phyloP scores from a whole-genome alignment of 2,888 invertebrate genomes.

The Prostheceraeus crozeri region DNA sequence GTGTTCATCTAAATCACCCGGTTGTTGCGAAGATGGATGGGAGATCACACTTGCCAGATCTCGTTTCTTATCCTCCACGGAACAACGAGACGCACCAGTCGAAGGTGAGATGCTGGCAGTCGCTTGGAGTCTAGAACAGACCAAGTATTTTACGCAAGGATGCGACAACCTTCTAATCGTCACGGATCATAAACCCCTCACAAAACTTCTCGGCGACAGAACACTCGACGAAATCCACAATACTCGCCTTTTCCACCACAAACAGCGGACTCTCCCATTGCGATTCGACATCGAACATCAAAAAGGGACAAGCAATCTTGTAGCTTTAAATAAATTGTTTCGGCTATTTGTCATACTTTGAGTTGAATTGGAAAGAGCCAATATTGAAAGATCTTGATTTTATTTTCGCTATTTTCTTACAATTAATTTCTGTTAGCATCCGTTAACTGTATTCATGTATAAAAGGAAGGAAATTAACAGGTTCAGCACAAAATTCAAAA shows the following conservation, averaged over 20 bases:
- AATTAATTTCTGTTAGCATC: no score
- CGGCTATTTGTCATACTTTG: no score
- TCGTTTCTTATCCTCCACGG: constrained; percentile 18
- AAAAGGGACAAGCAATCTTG: constrained; percentile 20
- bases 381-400: no score
- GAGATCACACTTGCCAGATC: constrained; percentile 13
- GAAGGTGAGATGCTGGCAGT: constrained; percentile 34
- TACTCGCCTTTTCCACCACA: not conserved
- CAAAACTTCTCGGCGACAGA: constrained; percentile 38
- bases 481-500: no score
- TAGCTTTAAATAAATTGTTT: no score
- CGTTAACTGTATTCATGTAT: no score
- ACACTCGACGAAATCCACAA: constrained; percentile 38
- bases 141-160: constrained; percentile 37
- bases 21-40: constrained; percentile 16
- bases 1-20: not conserved
- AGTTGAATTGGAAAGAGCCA: no score
- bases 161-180: constrained; percentile 38
- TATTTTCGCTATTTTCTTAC: no score
- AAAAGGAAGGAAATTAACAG: no score
- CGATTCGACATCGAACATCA: constrained; percentile 22
- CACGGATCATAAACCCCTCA: constrained; percentile 39
- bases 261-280: constrained; percentile 17
- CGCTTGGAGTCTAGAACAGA: constrained; percentile 35
- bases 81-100: constrained; percentile 22